Conservation (phyloP, 2,113 vertebrate species). For the Cacatua alba region DNA sequence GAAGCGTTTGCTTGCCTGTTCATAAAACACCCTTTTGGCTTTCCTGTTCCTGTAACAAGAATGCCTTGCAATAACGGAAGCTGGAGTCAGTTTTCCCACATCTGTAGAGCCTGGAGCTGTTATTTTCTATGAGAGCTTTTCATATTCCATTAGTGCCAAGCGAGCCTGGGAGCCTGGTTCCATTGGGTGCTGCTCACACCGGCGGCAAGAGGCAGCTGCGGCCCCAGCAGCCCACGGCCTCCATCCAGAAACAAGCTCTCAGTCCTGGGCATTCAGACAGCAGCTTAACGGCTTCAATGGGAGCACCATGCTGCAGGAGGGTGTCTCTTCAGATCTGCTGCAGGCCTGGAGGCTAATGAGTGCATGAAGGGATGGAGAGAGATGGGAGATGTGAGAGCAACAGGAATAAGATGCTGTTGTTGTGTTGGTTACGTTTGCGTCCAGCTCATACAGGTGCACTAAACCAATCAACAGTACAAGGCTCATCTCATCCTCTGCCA, state of each 20-base stretch:
- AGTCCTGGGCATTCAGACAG: neutral
- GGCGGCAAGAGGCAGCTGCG: neutral
- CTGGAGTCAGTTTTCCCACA: neutral
- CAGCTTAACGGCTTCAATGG: neutral
- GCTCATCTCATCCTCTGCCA: neutral
- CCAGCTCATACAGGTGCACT: neutral
- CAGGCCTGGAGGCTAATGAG: neutral
- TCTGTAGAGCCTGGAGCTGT: conserved; percentile 13
- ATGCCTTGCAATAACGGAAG: neutral
- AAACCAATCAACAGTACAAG: neutral
- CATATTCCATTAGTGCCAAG: neutral
- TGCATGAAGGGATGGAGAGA: neutral
- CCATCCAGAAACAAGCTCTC: neutral
- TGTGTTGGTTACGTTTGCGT: neutral
- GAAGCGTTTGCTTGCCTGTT: neutral
- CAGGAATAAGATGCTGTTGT: neutral
- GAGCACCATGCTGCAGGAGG: neutral
- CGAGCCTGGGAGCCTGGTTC: neutral
- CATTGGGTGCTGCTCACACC: neutral
- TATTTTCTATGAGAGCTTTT: neutral
- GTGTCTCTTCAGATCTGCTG: neutral
- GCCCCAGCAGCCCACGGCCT: neutral
- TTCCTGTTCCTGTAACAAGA: neutral
- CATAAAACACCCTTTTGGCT: neutral
- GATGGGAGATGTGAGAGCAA: neutral